Conservation (phyloP, 2,797 vertebrate genomes). For the Sitta carolinensis region DNA sequence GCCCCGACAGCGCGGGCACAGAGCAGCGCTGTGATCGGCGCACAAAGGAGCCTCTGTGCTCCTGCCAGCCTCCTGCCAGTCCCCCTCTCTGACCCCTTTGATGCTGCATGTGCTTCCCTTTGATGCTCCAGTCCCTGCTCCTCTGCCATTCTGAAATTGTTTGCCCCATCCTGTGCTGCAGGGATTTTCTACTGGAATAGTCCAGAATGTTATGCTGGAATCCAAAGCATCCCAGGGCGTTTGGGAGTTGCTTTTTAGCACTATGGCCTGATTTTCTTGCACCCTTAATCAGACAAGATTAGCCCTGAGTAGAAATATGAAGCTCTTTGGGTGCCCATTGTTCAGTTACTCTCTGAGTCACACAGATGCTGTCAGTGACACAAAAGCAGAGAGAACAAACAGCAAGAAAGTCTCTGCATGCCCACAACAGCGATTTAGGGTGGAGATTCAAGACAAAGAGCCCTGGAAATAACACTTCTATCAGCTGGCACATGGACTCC, state of each 20-base stretch:
- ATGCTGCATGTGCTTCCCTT: conserved; percentile 15
- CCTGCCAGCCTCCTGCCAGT: conserved; percentile 14
- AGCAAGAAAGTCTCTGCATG: conserved; percentile 28
- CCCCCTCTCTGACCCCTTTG: conserved; percentile 24
- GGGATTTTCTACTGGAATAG: neutral
- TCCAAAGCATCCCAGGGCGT: neutral
- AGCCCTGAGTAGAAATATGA: neutral
- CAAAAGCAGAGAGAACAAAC: conserved; percentile 47
- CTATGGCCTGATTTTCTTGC: neutral
- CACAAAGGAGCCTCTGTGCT: conserved; percentile 51
- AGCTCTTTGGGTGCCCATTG: neutral
- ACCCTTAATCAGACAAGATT: neutral
- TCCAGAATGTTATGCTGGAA: neutral
- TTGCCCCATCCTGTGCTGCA: neutral
- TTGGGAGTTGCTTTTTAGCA: neutral
- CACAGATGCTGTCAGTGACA: conserved; percentile 6
- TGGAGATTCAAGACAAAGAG: conserved; percentile 27
- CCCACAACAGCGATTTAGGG: neutral
- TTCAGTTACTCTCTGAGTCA: conserved; percentile 45
- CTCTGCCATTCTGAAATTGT: neutral
- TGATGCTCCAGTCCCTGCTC: neutral
- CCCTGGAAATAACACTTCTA: neutral
- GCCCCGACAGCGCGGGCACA: conserved; percentile 10
- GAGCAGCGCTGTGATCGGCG: conserved; percentile 3
- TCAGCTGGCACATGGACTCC: neutral